These are phyloP conservation scores for Harpagoxenus sublaevis DNA, from an alignment of 2,888 invertebrate species.

Conservation along the genomic window DNA sequence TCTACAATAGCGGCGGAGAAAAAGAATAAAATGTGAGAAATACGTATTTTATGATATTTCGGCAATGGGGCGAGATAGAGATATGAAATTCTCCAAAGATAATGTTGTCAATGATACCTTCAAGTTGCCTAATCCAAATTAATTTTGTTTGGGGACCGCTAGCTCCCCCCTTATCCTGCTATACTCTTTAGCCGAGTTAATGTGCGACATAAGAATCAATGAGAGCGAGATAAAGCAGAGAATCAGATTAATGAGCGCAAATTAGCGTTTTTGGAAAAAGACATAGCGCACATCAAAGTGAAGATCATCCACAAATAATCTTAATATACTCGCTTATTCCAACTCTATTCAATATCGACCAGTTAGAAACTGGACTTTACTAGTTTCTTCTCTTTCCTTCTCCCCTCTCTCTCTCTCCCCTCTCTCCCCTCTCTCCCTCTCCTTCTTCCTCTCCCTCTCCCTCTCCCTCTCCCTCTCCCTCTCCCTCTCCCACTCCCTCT, in stretches of 20 bases:
- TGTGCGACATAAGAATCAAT: background rate
- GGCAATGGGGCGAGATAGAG: too few species aligned
- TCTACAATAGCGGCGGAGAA: too few species aligned
- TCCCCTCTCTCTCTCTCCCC: background rate
- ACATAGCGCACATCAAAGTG: conserved; percentile 54
- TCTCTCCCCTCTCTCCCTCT: too few species aligned
- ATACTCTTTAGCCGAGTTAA: background rate
- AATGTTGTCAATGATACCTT: too few species aligned
- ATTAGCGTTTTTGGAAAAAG: conserved; percentile 59
- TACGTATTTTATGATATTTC: too few species aligned
- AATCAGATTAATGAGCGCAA: background rate
- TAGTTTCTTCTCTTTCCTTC: conserved; percentile 22
- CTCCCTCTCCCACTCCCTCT: too few species aligned
- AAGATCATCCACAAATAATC: conserved; percentile 38
- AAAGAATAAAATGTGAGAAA: too few species aligned
- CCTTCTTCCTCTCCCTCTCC: background rate
- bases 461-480: too few species aligned
- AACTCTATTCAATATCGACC: conserved; percentile 71
- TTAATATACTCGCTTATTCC: conserved; percentile 52
- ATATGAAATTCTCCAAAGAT: too few species aligned
- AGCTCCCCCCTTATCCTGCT: too few species aligned
- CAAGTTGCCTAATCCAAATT: too few species aligned
- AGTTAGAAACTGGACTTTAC: conserved; percentile 58
- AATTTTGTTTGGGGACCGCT: too few species aligned
- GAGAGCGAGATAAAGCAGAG: background rate